phyloP scores from a whole-genome alignment of 2,113 vertebrate species.

The Barbus barbus region DNA sequence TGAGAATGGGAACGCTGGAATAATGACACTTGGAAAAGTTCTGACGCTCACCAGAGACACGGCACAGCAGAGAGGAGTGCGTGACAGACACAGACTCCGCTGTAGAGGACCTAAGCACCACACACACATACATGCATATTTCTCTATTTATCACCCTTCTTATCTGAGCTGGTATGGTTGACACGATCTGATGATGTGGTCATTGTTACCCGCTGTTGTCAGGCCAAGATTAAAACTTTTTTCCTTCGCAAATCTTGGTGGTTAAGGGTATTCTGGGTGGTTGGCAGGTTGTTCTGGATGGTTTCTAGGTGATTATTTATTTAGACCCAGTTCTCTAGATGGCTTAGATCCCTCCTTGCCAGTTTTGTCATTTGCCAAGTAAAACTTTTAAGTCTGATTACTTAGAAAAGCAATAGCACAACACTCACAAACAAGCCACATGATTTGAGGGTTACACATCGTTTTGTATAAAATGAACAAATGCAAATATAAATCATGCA shows the following conservation, averaged over 20 bases:
- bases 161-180: not conserved
- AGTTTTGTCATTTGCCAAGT: not conserved
- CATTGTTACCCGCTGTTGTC: slow-evolving; percentile 4
- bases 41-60: slow-evolving; percentile 65
- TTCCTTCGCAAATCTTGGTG: not conserved
- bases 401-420: not conserved
- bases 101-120: slow-evolving; percentile 47
- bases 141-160: not conserved
- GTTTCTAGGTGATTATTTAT: not conserved
- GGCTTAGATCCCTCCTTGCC: too few species aligned
- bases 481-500: not conserved
- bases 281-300: not conserved
- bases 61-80: slow-evolving; percentile 61
- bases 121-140: not conserved
- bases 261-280: too few species aligned
- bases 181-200: slow-evolving; percentile 11
- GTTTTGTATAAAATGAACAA: not conserved
- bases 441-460: not conserved
- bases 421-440: not conserved
- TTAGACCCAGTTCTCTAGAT: not conserved
- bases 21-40: slow-evolving; percentile 64
- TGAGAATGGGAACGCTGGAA: slow-evolving; percentile 42
- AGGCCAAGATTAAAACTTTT: slow-evolving; percentile 25
- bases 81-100: slow-evolving; percentile 55
- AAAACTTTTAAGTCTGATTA: too few species aligned